A percentile compares a stretch with the other conserved stretches of the same genome.
Evolutionary conservation across 2,888 invertebrate genomes (phyloP).

Genomic region (Gastracanthus pulcherrimus): DNA sequence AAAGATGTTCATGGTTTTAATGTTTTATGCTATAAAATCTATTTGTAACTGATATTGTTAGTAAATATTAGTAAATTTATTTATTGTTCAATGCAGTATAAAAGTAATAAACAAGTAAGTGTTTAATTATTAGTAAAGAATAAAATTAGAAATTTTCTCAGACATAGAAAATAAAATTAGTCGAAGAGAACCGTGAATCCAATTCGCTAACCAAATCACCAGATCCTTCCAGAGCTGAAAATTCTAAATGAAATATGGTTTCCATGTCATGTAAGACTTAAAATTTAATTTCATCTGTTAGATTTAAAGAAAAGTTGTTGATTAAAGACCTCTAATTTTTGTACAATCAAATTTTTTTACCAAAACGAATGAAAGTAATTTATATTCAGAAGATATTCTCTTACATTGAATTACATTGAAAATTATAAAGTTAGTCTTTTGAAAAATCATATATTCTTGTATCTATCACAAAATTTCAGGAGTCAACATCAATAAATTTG

Average conservation of each 20-base stretch:
- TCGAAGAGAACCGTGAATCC: slow-evolving; percentile 53
- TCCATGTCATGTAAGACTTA: not conserved
- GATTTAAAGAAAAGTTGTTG: not conserved
- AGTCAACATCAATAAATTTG: no score
- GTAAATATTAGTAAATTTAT: slow-evolving; percentile 25
- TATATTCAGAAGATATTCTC: no score
- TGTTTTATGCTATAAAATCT: not conserved
- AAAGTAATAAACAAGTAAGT: slow-evolving; percentile 13
- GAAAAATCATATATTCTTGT: no score
- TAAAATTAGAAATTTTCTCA: slow-evolving; percentile 28
- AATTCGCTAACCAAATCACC: slow-evolving; percentile 57
- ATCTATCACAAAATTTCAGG: no score
- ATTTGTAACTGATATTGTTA: not conserved
- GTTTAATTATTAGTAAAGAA: slow-evolving; percentile 48
- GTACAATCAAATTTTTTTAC: no score
- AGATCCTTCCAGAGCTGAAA: slow-evolving; percentile 59
- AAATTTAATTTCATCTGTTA: slow-evolving; percentile 21
- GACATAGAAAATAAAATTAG: slow-evolving; percentile 32
- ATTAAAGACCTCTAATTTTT: no score
- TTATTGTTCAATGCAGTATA: slow-evolving; percentile 18
- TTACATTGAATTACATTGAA: no score
- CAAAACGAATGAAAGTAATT: no score
- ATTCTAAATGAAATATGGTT: slow-evolving; percentile 30
- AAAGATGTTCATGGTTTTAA: not conserved
- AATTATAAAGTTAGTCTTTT: no score